Conservation (phyloP, 2,797 vertebrate species). For the Emys orbicularis region DNA sequence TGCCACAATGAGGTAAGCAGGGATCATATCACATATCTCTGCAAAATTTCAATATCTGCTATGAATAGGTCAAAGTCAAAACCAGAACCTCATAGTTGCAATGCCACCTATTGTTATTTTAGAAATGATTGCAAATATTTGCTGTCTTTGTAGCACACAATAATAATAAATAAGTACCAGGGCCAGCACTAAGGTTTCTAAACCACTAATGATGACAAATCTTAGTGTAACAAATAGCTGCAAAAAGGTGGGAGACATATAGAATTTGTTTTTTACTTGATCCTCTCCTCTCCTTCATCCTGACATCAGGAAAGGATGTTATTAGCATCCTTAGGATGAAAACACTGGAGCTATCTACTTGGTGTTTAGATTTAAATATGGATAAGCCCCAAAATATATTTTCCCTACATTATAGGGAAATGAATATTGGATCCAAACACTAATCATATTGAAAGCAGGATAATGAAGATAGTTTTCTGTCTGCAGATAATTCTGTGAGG, state of each 20-base stretch:
- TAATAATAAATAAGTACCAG: neutral
- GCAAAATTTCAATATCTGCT: neutral
- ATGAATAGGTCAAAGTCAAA: neutral
- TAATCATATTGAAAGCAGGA: neutral
- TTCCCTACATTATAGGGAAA: neutral
- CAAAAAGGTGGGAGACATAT: neutral
- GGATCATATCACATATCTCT: neutral
- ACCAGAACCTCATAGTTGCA: accelerated
- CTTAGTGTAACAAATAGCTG: neutral
- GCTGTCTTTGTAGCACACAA: neutral
- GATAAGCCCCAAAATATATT: neutral
- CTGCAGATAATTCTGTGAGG: neutral
- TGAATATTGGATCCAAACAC: neutral
- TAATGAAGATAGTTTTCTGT: neutral
- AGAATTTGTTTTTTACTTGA: neutral
- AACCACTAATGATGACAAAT: neutral
- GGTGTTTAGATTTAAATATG: neutral
- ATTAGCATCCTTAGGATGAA: neutral
- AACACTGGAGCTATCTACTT: neutral
- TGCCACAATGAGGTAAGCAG: neutral
- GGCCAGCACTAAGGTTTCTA: neutral
- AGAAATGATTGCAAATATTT: neutral
- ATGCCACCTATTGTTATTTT: neutral
- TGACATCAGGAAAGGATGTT: neutral
- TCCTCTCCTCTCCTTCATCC: neutral